Conservation (phyloP, 2,888 invertebrate genomes). For the Neoscelio sp. region DNA sequence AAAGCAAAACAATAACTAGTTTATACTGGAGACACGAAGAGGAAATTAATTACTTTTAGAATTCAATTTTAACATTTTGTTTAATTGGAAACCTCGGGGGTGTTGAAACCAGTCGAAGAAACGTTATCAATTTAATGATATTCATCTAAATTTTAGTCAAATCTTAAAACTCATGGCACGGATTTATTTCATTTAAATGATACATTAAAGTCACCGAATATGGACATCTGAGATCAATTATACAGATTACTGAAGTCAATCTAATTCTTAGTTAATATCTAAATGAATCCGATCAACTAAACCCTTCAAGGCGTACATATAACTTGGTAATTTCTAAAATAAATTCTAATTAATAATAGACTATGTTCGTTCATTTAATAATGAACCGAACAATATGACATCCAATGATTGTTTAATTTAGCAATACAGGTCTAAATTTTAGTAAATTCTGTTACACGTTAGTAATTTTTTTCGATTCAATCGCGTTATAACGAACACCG, state of each 20-base stretch:
- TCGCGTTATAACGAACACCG: conserved; percentile 6
- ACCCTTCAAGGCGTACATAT: neutral
- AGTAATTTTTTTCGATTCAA: neutral
- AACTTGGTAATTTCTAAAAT: neutral
- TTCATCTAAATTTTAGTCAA: too few relatives aligned
- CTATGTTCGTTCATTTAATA: too few relatives aligned
- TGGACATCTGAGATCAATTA: conserved; percentile 9
- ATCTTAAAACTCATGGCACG: too few relatives aligned
- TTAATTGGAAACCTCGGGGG: too few relatives aligned
- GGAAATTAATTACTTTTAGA: too few relatives aligned
- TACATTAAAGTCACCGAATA: neutral
- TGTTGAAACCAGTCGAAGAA: too few relatives aligned
- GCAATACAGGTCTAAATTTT: neutral
- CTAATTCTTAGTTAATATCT: conserved; percentile 6
- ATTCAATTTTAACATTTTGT: too few relatives aligned
- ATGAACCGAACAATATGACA: too few relatives aligned
- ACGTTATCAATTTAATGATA: too few relatives aligned
- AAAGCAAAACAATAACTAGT: too few relatives aligned
- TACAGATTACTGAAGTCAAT: conserved; percentile 14
- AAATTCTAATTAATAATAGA: too few relatives aligned
- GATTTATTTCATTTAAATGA: neutral
- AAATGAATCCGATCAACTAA: conserved; percentile 18
- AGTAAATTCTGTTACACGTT: neutral
- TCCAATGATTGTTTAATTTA: neutral
- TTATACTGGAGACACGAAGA: too few relatives aligned